Percentiles rank a stretch among this genome's conserved stretches.
phyloP scores from a whole-genome alignment of 2,797 vertebrate genomes.

The Choloepus didactylus region DNA sequence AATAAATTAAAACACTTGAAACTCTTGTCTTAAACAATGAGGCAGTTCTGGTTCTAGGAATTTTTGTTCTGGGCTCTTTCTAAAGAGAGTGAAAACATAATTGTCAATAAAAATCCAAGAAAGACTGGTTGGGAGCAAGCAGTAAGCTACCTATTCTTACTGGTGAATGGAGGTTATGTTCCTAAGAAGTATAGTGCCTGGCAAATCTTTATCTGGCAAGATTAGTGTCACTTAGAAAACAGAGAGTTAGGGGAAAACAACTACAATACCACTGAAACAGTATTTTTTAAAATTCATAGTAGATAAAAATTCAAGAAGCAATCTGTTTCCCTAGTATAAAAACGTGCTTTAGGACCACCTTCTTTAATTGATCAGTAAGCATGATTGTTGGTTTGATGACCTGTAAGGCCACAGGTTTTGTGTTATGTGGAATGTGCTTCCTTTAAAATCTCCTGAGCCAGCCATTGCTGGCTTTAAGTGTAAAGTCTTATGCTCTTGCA shows the following conservation, averaged over 20 bases:
- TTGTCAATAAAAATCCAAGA: not conserved
- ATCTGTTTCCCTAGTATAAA: not conserved
- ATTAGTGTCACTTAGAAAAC: not conserved
- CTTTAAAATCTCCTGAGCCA: not conserved
- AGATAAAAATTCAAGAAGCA: not conserved
- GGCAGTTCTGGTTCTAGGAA: not conserved
- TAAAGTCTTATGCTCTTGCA: not conserved
- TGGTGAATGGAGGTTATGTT: not conserved
- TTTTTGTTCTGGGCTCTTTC: not conserved
- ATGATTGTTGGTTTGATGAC: not conserved
- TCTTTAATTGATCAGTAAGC: not conserved
- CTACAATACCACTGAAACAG: not conserved
- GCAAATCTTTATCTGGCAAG: not conserved
- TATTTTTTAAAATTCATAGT: not conserved
- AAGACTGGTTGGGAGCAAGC: not conserved
- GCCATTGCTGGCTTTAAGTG: not conserved
- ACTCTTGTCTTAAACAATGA: constrained; percentile 42
- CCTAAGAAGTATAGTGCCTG: not conserved
- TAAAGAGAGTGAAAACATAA: not conserved
- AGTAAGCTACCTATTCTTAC: not conserved
- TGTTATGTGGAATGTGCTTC: not conserved
- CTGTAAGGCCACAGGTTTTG: not conserved
- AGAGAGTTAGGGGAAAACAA: not conserved
- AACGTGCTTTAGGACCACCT: not conserved
- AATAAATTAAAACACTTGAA: not conserved